Conservation (phyloP, 2,888 invertebrate genomes). For the Eupithecia inturbata region DNA sequence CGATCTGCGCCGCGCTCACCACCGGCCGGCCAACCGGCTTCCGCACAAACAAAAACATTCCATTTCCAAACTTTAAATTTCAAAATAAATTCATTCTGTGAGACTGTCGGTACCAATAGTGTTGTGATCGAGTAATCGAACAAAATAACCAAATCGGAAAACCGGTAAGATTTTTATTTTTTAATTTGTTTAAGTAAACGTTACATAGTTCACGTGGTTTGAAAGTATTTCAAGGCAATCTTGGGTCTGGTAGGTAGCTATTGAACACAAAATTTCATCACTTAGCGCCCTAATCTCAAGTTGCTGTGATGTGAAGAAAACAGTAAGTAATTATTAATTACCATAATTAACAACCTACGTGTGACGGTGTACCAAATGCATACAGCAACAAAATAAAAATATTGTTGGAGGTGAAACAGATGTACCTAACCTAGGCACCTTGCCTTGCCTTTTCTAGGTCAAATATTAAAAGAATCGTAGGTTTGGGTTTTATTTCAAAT, state of each 20-base stretch:
- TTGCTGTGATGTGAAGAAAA: slow-evolving; percentile 18
- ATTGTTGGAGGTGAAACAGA: slow-evolving; percentile 20
- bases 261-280: slow-evolving; percentile 49
- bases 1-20: slow-evolving; percentile 72
- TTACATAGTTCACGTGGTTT: slow-evolving; percentile 77
- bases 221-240: slow-evolving; percentile 84
- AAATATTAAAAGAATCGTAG: slow-evolving; percentile 20
- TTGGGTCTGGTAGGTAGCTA: slow-evolving; percentile 59
- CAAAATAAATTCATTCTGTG: slow-evolving; percentile 27
- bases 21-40: slow-evolving; percentile 58
- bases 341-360: too few relatives aligned
- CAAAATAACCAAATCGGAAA: slow-evolving; percentile 35
- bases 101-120: slow-evolving; percentile 40
- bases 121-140: slow-evolving; percentile 40
- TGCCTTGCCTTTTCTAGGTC: slow-evolving; percentile 23
- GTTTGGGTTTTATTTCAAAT: not conserved
- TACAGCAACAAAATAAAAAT: slow-evolving; percentile 9
- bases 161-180: slow-evolving; percentile 65
- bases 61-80: slow-evolving; percentile 37
- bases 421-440: too few relatives aligned
- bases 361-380: not conserved
- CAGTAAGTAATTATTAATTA: slow-evolving; percentile 11
- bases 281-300: slow-evolving; percentile 35
- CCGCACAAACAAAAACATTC: slow-evolving; percentile 49
- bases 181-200: slow-evolving; percentile 71